These are phyloP conservation scores for Pseudomyrmex gracilis DNA, from an alignment of 1,140 invertebrate species.

Conservation along the genomic window DNA sequence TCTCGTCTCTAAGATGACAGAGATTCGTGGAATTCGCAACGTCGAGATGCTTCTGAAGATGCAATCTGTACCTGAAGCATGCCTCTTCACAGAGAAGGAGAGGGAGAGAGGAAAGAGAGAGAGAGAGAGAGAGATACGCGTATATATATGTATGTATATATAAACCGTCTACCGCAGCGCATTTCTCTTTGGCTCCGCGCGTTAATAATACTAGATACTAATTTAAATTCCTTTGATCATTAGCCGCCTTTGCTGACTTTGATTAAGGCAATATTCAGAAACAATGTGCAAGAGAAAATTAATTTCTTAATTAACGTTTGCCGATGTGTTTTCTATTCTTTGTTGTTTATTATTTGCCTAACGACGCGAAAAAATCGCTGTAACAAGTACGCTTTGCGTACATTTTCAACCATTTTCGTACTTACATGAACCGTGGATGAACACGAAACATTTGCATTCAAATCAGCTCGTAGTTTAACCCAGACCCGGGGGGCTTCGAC, in stretches of 20 bases:
- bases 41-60: conserved; percentile 60
- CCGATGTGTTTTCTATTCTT: not conserved
- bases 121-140: too few species aligned
- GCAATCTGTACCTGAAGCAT: conserved; percentile 64
- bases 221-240: conserved; percentile 73
- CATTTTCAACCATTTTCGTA: not conserved
- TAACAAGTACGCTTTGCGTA: not conserved
- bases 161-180: conserved; percentile 8
- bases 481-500: not conserved
- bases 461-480: not conserved
- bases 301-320: conserved; percentile 49
- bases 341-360: not conserved
- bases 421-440: not conserved
- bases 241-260: conserved; percentile 54
- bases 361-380: not conserved
- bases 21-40: conserved; percentile 59
- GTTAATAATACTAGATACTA: conserved; percentile 69
- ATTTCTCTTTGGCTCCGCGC: conserved; percentile 22
- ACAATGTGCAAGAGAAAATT: conserved; percentile 49
- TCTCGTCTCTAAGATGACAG: conserved; percentile 37
- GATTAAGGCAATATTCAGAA: conserved; percentile 62
- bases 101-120: too few species aligned
- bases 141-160: conserved; percentile 7
- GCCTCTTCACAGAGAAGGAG: conserved; percentile 2
- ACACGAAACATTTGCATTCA: conserved; percentile 18